Evolutionary conservation across 2,113 vertebrate genomes (phyloP).

Genomic region (Cnemophilus loriae): DNA sequence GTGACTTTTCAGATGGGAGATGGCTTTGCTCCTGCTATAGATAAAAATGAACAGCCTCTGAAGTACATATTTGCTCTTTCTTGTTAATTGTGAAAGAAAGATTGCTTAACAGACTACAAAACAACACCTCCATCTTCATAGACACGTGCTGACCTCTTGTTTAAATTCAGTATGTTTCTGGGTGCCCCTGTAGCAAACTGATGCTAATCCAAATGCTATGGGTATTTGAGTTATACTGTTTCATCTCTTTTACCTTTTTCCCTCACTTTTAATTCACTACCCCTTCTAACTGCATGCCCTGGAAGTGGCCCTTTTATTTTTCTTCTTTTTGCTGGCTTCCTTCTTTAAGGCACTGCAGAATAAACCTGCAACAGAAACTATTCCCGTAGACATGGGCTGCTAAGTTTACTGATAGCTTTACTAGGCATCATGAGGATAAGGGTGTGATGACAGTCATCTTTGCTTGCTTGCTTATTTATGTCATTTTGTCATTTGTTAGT

Average conservation of each 20-base stretch:
- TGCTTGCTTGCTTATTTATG: neutral
- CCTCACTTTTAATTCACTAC: neutral
- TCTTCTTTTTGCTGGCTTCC: neutral
- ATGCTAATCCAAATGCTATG: neutral
- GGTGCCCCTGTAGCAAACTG: neutral
- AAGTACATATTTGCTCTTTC: neutral
- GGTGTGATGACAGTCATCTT: neutral
- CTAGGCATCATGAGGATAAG: neutral
- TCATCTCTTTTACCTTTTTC: neutral
- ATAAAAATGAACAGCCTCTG: neutral
- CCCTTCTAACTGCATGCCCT: neutral
- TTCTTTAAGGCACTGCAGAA: neutral
- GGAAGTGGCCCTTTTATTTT: neutral
- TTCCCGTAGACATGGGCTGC: neutral
- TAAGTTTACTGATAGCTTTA: neutral
- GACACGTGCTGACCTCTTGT: neutral
- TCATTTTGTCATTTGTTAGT: neutral
- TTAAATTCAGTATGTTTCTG: neutral
- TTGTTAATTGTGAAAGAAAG: neutral
- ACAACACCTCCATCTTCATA: neutral
- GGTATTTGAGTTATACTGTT: neutral
- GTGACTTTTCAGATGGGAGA: neutral
- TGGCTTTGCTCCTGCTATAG: neutral
- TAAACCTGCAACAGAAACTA: neutral
- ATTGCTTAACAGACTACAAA: neutral